Evolutionary conservation across 2,888 invertebrate species (phyloP), one percentile per base, ranked within the genome.

Genomic region (Cephus pygmeus): DNA sequence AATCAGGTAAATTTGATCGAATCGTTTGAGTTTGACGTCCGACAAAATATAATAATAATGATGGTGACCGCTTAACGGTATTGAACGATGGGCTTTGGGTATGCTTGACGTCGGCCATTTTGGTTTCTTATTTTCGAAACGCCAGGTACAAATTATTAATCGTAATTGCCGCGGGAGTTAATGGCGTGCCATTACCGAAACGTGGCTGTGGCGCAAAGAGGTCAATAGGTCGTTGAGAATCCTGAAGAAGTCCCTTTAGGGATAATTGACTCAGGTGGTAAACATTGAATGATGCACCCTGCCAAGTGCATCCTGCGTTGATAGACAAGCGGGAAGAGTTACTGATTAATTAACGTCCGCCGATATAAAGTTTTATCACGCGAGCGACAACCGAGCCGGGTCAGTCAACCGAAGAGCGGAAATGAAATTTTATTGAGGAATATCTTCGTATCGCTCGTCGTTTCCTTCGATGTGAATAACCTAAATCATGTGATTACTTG

Each of bases 211-310:
- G 33, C 71, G 31, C 71, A 71, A 71, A 33, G 71, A 34, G 71
- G 71, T 71, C 33, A 71, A 71, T 12, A 31, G 74, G 76, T 30
- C n/a, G 34, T 68, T 69, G 75, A 71, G 68, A 31, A 68, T 73
- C 69, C n/a, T 34, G n/a, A 33, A 30, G 76, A 68, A 69, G 30
- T 69, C 69, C 23, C 30, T 33, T 31, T 23, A 34, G 33, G 71
- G 71, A 71, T 71, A 33, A 71, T 71, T 12, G 15, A 31, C 56
- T 56, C 23, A 9, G 23, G 23, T 56, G 23, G 56, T 56, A 56
- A 23, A 56, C 56, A 56, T 23, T 56, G 56, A 56, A 56, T 23
- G 56, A 56, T 56, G 56, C 56, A 56, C 56, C 23, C 56, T 56
- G 56, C 12, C 6, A 71, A 34, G 71, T 33, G 71, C 15, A 31